phyloP scores from a whole-genome alignment of 2,888 invertebrate genomes.

The Erannis defoliaria region DNA sequence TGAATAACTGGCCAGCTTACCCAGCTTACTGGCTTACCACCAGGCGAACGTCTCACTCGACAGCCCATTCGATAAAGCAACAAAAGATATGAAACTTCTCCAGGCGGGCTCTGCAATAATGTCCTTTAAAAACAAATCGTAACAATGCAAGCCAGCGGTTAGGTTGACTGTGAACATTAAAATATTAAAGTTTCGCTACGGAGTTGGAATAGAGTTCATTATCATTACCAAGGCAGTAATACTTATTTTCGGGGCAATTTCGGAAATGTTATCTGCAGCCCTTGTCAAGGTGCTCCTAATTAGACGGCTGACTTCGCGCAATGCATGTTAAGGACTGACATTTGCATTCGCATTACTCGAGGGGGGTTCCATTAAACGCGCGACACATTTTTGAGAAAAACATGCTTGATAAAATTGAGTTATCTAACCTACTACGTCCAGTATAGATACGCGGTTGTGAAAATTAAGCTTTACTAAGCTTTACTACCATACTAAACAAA shows the following conservation, averaged over 20 bases:
- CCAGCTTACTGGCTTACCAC: no score
- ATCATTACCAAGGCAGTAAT: conserved; percentile 48
- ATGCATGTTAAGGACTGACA: conserved; percentile 84
- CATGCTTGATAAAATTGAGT: neutral
- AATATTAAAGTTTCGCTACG: neutral
- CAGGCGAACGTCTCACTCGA: no score
- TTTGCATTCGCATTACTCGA: conserved; percentile 74
- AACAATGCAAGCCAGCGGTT: no score
- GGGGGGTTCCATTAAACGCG: conserved; percentile 40
- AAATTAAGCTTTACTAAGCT: no score
- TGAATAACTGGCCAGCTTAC: no score
- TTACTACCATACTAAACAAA: no score
- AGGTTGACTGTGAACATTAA: neutral
- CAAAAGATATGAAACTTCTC: no score
- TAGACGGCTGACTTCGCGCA: conserved; percentile 80
- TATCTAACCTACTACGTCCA: no score
- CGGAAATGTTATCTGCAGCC: conserved; percentile 68
- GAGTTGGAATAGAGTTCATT: conserved; percentile 36
- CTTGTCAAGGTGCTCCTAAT: conserved; percentile 78
- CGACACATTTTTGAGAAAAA: neutral
- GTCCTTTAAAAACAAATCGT: no score
- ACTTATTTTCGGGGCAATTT: conserved; percentile 63
- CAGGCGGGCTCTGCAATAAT: no score
- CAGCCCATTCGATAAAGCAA: neutral
- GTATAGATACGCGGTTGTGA: no score